Percentiles rank a stretch among this genome's conserved stretches.
phyloP scores from a whole-genome alignment of 1,140 invertebrate genomes.

The Eupristina koningsbergeri region DNA sequence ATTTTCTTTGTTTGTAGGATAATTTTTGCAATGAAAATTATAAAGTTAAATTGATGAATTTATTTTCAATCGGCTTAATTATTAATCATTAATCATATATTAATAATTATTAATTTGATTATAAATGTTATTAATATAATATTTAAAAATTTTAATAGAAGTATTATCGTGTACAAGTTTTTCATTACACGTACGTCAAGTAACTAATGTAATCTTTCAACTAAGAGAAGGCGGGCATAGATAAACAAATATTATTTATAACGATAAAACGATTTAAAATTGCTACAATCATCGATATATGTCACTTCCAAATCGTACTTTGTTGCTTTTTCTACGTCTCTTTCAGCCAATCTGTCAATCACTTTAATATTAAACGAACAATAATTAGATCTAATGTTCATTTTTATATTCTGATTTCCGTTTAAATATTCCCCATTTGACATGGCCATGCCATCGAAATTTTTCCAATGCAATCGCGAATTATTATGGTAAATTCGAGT shows the following conservation, averaged over 20 bases:
- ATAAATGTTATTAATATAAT: neutral
- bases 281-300: conserved; percentile 4
- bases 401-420: neutral
- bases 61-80: too few species aligned
- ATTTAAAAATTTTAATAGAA: neutral
- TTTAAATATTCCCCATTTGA: too few species aligned
- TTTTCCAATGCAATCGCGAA: neutral
- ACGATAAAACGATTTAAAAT: neutral
- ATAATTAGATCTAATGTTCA: neutral
- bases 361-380: neutral
- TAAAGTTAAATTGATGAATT: too few species aligned
- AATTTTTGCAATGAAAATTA: too few species aligned
- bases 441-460: too few species aligned
- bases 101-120: too few species aligned
- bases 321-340: neutral
- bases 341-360: neutral
- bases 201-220: neutral
- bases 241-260: neutral
- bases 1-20: too few species aligned
- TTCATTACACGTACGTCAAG: neutral
- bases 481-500: neutral
- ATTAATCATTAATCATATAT: too few species aligned
- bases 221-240: neutral
- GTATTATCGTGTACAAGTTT: neutral
- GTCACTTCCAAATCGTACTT: neutral